Conservation (phyloP, 1,140 invertebrate species). For the Diorhabda sublineata region DNA sequence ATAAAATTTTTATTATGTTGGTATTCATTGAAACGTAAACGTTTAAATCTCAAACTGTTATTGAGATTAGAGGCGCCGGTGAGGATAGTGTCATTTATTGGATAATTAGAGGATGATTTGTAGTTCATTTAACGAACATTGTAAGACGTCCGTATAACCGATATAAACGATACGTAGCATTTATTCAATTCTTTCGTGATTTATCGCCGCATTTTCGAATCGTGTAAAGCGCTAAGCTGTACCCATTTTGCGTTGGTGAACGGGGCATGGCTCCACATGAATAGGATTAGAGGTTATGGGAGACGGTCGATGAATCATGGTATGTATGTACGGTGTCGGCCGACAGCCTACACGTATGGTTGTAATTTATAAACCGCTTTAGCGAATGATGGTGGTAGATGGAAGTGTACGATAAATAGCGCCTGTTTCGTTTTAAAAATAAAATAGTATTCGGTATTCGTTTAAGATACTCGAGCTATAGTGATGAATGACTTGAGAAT, state of each 20-base stretch:
- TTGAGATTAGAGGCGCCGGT: too few species aligned
- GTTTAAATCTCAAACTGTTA: too few species aligned
- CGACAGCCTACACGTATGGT: constrained; percentile 10
- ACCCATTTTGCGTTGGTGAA: constrained; percentile 11
- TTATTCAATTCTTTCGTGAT: constrained; percentile 5
- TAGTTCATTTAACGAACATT: not conserved
- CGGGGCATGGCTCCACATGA: constrained; percentile 6
- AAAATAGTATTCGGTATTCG: not conserved
- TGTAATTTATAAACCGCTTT: constrained; percentile 14
- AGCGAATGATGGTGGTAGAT: not conserved
- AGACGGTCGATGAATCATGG: constrained; percentile 16
- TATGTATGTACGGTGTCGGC: constrained; percentile 4
- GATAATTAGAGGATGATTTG: not conserved
- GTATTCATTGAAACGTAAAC: too few species aligned
- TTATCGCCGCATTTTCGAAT: constrained; percentile 8
- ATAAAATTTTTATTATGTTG: too few species aligned
- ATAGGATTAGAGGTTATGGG: constrained; percentile 19
- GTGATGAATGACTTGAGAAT: not conserved
- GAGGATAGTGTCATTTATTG: not conserved
- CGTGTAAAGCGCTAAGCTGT: constrained; percentile 8
- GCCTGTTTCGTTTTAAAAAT: not conserved
- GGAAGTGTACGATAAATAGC: constrained; percentile 1
- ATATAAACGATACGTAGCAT: not conserved
- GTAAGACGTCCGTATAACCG: not conserved
- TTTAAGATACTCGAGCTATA: not conserved